phyloP scores from a whole-genome alignment of 2,113 vertebrate genomes.

The Xyrauchen texanus region DNA sequence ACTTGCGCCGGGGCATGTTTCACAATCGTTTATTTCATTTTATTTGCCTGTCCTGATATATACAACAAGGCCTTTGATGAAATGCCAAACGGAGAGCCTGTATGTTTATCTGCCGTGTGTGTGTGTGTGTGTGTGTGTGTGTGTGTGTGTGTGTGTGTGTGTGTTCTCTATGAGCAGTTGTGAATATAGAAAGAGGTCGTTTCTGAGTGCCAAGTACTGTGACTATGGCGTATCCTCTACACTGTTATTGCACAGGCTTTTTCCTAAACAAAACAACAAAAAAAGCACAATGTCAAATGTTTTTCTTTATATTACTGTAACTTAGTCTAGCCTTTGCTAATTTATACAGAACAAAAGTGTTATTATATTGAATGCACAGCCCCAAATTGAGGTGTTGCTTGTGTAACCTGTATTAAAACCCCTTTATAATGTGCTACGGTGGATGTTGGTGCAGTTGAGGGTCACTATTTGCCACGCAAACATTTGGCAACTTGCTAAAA shows the following conservation, averaged over 20 bases:
- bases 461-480: slow-evolving; percentile 60
- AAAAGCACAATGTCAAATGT: slow-evolving; percentile 72
- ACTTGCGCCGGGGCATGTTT: slow-evolving; percentile 65
- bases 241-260: slow-evolving; percentile 57
- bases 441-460: slow-evolving; percentile 60
- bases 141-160: slow-evolving; percentile 51
- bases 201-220: slow-evolving; percentile 72
- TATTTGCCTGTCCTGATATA: slow-evolving; percentile 67
- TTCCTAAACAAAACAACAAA: slow-evolving; percentile 50
- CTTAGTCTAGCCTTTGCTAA: slow-evolving; percentile 68
- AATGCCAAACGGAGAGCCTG: slow-evolving; percentile 68
- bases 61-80: slow-evolving; percentile 69
- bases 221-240: slow-evolving; percentile 61
- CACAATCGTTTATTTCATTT: slow-evolving; percentile 55
- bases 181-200: slow-evolving; percentile 63
- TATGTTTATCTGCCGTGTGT: slow-evolving; percentile 67
- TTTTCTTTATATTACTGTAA: slow-evolving; percentile 70
- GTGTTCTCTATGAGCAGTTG: slow-evolving; percentile 58
- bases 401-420: slow-evolving; percentile 65
- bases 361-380: slow-evolving; percentile 69
- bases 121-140: slow-evolving; percentile 33
- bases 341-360: slow-evolving; percentile 74
- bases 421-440: slow-evolving; percentile 73
- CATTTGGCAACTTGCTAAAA: too few species aligned
- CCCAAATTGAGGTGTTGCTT: slow-evolving; percentile 69